phyloP scores from a whole-genome alignment of 2,797 vertebrate species.

The Potorous gilbertii region DNA sequence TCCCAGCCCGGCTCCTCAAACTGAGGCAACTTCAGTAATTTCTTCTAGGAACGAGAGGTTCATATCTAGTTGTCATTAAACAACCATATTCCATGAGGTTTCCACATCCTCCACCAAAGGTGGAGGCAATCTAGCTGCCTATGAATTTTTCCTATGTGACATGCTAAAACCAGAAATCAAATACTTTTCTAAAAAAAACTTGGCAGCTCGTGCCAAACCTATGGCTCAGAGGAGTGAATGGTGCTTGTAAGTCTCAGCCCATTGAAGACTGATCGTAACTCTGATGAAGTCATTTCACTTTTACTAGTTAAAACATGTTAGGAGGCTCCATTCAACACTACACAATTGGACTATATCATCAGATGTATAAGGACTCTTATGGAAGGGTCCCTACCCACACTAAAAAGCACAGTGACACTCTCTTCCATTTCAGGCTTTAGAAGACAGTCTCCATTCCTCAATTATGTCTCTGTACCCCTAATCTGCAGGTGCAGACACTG shows the following conservation, averaged over 20 bases:
- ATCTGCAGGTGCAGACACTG: slow-evolving; percentile 55
- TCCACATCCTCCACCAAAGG: neutral
- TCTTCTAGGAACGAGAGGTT: neutral
- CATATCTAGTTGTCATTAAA: neutral
- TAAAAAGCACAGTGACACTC: neutral
- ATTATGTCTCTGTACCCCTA: slow-evolving; percentile 45
- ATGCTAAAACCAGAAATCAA: neutral
- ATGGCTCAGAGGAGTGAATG: neutral
- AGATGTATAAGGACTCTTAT: slow-evolving; percentile 44
- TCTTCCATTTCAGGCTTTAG: slow-evolving; percentile 17
- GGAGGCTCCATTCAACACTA: neutral
- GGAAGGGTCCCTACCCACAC: slow-evolving; percentile 48
- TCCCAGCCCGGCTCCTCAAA: neutral
- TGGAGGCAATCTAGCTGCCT: neutral
- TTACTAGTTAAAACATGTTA: slow-evolving; percentile 37
- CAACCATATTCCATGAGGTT: neutral
- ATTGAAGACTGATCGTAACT: neutral
- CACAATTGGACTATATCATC: neutral
- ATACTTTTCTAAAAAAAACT: neutral
- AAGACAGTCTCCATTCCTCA: slow-evolving; percentile 49
- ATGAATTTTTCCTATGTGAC: neutral
- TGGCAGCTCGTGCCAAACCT: neutral
- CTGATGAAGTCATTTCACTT: slow-evolving; percentile 45
- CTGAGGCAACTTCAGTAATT: neutral
- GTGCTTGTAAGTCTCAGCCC: neutral